These are phyloP conservation scores for Phyllostomus discolor DNA, from an alignment of 2,113 vertebrate species.

Conservation along the genomic window DNA sequence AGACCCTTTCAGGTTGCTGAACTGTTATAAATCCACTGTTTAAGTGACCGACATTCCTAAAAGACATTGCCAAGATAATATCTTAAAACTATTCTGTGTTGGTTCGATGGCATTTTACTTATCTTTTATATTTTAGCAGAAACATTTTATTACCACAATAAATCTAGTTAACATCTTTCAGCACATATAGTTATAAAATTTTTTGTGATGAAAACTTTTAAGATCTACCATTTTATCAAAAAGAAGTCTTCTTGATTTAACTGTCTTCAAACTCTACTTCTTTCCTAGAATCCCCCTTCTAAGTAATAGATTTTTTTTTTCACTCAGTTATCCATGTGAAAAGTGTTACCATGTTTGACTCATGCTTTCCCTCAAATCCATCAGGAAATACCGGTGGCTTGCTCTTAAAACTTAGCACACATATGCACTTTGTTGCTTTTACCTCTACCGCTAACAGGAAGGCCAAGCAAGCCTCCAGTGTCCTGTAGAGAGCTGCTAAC, in stretches of 20 bases:
- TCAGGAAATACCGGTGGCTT: not conserved
- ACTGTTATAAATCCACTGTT: not conserved
- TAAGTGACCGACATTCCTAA: not conserved
- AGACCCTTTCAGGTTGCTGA: not conserved
- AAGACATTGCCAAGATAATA: not conserved
- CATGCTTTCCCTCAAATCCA: not conserved
- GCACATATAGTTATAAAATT: not conserved
- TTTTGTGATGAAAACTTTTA: not conserved
- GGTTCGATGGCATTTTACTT: not conserved
- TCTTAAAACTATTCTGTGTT: not conserved
- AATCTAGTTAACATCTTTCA: not conserved
- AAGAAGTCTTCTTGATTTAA: not conserved
- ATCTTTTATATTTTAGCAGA: not conserved
- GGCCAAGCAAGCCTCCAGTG: not conserved
- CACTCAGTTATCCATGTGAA: not conserved
- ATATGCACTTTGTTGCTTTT: not conserved
- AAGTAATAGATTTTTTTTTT: not conserved
- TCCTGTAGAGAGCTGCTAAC: not conserved
- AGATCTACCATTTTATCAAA: not conserved
- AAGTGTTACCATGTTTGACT: not conserved
- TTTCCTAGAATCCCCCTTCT: not conserved
- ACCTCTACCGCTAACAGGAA: not conserved
- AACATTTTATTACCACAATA: not conserved
- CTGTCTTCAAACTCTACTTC: not conserved
- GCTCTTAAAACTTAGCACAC: not conserved